Percentiles rank a stretch among this genome's conserved stretches.
Evolutionary conservation across 2,888 invertebrate genomes (phyloP).

Genomic region (Cancer borealis): DNA sequence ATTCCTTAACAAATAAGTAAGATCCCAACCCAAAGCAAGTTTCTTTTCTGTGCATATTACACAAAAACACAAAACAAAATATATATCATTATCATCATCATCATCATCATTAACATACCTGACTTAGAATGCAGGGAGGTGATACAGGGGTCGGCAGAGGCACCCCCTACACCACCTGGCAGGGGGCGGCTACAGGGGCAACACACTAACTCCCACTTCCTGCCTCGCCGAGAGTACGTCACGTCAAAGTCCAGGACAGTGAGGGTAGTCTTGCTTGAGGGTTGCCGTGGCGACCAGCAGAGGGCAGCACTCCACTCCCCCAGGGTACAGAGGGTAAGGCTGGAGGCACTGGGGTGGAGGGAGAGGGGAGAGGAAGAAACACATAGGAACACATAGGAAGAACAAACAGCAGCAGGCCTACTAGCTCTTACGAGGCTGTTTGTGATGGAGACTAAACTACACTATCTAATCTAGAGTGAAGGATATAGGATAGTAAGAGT

Average conservation of each 20-base stretch:
- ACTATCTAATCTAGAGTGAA: too few relatives aligned
- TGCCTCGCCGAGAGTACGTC: constrained; percentile 16
- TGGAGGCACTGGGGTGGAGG: neutral
- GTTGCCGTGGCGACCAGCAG: neutral
- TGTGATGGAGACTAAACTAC: too few relatives aligned
- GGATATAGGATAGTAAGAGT: too few relatives aligned
- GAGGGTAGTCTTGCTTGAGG: neutral
- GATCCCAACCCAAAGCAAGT: too few relatives aligned
- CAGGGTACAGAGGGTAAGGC: neutral
- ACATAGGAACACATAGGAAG: too few relatives aligned
- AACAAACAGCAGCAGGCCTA: too few relatives aligned
- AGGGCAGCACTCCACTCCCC: constrained; percentile 44
- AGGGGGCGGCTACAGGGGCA: neutral
- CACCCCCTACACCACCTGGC: neutral
- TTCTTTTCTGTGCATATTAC: too few relatives aligned
- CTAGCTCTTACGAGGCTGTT: too few relatives aligned
- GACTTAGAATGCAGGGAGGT: neutral
- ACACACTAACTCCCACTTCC: constrained; percentile 42
- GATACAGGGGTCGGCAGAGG: neutral
- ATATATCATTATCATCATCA: neutral
- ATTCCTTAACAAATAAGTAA: too few relatives aligned
- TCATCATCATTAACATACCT: neutral
- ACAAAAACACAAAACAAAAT: neutral
- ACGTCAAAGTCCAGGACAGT: constrained; percentile 1
- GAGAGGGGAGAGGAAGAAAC: too few relatives aligned